These are phyloP conservation scores for Drosophila stalkeri DNA, from an alignment of 2,888 invertebrate species.

Conservation along the genomic window DNA sequence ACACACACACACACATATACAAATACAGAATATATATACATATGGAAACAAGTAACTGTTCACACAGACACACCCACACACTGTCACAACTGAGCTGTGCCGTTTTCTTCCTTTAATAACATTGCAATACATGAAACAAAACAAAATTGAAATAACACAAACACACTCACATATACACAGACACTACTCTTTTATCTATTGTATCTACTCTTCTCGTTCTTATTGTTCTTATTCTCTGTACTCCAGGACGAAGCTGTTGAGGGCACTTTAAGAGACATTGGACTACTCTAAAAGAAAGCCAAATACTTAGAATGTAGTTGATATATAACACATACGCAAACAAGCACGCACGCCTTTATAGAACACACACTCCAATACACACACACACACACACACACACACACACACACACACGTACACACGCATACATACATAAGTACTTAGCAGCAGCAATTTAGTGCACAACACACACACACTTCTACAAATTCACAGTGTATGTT, in stretches of 20 bases:
- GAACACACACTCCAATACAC: constrained; percentile 13
- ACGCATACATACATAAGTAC: constrained; percentile 31
- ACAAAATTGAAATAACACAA: constrained; percentile 12
- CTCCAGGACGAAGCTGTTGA: constrained; percentile 96
- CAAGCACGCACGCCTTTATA: constrained; percentile 45
- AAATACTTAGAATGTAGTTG: constrained; percentile 64
- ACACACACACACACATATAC: constrained; percentile 6
- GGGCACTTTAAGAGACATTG: constrained; percentile 96
- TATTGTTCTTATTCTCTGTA: constrained; percentile 81
- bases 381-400: constrained; percentile 38
- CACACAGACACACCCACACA: constrained; percentile 8
- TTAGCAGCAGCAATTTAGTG: constrained; percentile 26
- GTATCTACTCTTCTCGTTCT: constrained; percentile 78
- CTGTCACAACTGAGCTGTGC: constrained; percentile 40
- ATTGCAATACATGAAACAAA: constrained; percentile 17
- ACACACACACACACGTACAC: constrained; percentile 33
- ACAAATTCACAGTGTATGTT: constrained; percentile 9
- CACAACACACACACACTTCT: constrained; percentile 19
- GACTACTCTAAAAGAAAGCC: constrained; percentile 89
- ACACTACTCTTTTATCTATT: constrained; percentile 56
- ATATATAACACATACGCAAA: constrained; percentile 55
- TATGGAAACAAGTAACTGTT: constrained; percentile 7
- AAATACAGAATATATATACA: background rate
- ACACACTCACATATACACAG: constrained; percentile 13
- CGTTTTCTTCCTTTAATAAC: constrained; percentile 48